Base-by-base conservation (phyloP, 2,797 vertebrate genomes). In the Euphonia xanthogaster region DNA sequence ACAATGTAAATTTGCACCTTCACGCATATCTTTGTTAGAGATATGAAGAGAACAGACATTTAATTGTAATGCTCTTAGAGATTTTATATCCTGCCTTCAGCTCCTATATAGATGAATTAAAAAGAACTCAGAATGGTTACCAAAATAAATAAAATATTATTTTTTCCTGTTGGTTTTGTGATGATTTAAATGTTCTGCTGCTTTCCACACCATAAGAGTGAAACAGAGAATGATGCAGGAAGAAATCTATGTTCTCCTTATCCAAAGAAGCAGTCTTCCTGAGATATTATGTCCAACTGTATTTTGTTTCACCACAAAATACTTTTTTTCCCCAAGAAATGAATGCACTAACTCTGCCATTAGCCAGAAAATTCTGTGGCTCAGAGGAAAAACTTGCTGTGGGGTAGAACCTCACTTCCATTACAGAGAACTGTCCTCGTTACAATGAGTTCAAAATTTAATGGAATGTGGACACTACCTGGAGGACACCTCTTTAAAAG, bases 1-100 rank as follows among this genome's bases (percentile, higher is more conserved):
- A 63, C 31, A 76, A 54, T 10, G 11, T 39, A 66, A 63, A 63
- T 55, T 67, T 77, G 60, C 7, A 67, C 4, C 12, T 74, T 76
- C 44, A 16, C 0, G 0, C 21, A 22, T 7, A 7, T 53, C 40
- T 37, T 37, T 31, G 7, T 42, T 39, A 68, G 13, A 67, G 6
- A 21, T 35, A 40, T 14, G 24, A 63, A 62, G 25, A 27, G 22
- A 72, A 51, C 2, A 37, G 31, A 6, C 33, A 37, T 54, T 80
- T 54, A 76, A 4, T 28, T 66, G 22, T 33, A 80, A 42, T 24
- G 8, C 13, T 37, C n/a, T n/a, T 85, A 24, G 4, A 78, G 5
- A 9, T 74, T 89, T 87, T 45, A 55, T 51, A 33, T 44, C 31
- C 33, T 77, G 11, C 20, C 35, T 77, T 70, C 44, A 77, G 6